Evolutionary conservation across 35 echinoderm and acorn worm species (phyloP).

Genomic region (Eucidaris tribuloides): DNA sequence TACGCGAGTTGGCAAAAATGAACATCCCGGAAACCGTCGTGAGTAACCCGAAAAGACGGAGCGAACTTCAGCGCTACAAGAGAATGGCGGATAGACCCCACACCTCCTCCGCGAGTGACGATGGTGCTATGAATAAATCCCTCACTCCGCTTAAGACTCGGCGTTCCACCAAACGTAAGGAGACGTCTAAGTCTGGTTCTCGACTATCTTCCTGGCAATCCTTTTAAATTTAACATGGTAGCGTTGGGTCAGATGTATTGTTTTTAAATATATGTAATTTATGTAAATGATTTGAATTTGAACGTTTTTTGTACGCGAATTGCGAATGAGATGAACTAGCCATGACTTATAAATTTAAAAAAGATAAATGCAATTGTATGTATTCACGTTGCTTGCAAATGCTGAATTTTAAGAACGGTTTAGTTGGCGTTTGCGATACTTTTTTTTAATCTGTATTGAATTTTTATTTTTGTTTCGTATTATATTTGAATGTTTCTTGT

Average conservation of each 20-base stretch:
- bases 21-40: conserved; percentile 43
- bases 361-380: not conserved
- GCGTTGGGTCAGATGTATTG: not conserved
- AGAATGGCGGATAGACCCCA: not conserved
- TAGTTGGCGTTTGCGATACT: too few relatives aligned
- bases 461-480: too few relatives aligned
- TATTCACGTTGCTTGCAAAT: not conserved
- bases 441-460: too few relatives aligned
- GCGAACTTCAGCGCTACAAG: conserved; percentile 18
- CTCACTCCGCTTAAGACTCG: not conserved
- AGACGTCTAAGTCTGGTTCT: not conserved
- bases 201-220: not conserved
- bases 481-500: too few relatives aligned
- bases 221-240: not conserved
- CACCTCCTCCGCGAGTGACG: not conserved
- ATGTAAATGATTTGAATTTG: too few relatives aligned
- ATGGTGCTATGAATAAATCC: not conserved
- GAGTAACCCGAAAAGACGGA: conserved; percentile 3
- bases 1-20: conserved; percentile 13
- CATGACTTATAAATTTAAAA: not conserved
- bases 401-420: too few relatives aligned
- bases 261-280: too few relatives aligned
- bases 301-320: not conserved
- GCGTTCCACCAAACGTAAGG: not conserved
- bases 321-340: not conserved